These are phyloP conservation scores for Aleiodes sp. DNA, from an alignment of 1,140 invertebrate genomes.

Conservation along the genomic window DNA sequence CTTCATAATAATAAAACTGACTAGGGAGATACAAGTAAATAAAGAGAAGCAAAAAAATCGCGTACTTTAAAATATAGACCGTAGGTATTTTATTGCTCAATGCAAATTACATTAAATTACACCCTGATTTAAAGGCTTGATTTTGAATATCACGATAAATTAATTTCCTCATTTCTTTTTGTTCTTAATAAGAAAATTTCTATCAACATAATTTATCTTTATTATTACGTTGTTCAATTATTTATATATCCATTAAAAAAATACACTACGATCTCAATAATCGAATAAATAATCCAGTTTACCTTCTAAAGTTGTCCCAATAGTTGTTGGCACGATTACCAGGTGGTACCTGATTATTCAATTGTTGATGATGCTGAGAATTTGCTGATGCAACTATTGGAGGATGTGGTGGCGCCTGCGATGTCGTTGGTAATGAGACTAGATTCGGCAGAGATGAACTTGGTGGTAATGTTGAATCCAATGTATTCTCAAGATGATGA, in stretches of 20 bases:
- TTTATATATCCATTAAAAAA: too few species aligned
- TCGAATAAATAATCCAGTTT: constrained; percentile 47
- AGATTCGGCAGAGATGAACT: constrained; percentile 57
- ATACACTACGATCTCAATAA: too few species aligned
- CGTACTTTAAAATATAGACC: neutral
- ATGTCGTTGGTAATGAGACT: constrained; percentile 53
- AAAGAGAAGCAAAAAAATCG: neutral
- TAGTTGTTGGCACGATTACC: constrained; percentile 90
- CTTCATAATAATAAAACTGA: neutral
- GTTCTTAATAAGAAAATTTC: too few species aligned
- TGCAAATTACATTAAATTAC: too few species aligned
- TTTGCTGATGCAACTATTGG: constrained; percentile 37
- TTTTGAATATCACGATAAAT: too few species aligned
- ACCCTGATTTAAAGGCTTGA: too few species aligned
- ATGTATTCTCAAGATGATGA: constrained; percentile 46
- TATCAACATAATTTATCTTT: too few species aligned
- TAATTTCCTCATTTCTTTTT: too few species aligned
- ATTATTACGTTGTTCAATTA: too few species aligned
- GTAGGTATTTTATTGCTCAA: neutral
- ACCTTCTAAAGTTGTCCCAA: constrained; percentile 92
- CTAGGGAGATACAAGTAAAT: neutral
- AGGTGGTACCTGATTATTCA: constrained; percentile 88
- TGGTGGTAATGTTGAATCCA: constrained; percentile 51
- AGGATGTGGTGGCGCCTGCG: constrained; percentile 41
- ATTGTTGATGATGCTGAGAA: constrained; percentile 60